Conservation (phyloP, 1,140 invertebrate species). For the Ptiloglossa arizonensis region DNA sequence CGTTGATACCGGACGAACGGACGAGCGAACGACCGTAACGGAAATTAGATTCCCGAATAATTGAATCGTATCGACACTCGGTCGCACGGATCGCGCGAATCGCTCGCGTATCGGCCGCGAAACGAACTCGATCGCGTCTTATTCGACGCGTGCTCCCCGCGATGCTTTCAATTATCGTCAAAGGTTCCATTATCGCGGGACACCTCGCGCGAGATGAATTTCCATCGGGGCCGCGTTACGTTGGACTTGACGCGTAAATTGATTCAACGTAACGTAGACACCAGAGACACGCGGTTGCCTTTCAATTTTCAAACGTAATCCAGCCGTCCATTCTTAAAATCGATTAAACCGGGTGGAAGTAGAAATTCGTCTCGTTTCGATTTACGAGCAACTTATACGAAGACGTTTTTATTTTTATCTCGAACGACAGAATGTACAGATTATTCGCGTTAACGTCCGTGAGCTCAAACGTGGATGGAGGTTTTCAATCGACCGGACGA, state of each 20-base stretch:
- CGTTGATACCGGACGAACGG: background rate
- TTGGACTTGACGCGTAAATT: conserved; percentile 40
- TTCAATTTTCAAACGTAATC: conserved; percentile 2
- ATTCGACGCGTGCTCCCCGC: background rate
- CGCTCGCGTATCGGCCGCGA: background rate
- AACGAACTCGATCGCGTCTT: background rate
- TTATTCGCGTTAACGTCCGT: background rate
- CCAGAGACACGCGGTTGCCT: conserved; percentile 4
- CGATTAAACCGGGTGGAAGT: background rate
- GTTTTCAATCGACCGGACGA: too few species aligned
- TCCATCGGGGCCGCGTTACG: conserved; percentile 24
- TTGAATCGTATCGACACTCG: background rate
- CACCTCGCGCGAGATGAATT: conserved; percentile 18
- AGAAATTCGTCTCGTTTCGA: background rate
- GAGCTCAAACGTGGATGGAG: background rate
- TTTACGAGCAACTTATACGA: background rate
- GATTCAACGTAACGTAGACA: conserved; percentile 27
- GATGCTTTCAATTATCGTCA: conserved; percentile 34
- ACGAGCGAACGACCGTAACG: too few species aligned
- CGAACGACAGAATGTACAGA: background rate
- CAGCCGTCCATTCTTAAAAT: background rate
- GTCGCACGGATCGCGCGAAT: background rate
- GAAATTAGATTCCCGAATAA: conserved; percentile 20
- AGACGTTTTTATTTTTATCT: background rate
- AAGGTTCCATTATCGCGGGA: conserved; percentile 13